phyloP scores from a whole-genome alignment of 2,113 vertebrate species.

The Eupsittula cactorum region DNA sequence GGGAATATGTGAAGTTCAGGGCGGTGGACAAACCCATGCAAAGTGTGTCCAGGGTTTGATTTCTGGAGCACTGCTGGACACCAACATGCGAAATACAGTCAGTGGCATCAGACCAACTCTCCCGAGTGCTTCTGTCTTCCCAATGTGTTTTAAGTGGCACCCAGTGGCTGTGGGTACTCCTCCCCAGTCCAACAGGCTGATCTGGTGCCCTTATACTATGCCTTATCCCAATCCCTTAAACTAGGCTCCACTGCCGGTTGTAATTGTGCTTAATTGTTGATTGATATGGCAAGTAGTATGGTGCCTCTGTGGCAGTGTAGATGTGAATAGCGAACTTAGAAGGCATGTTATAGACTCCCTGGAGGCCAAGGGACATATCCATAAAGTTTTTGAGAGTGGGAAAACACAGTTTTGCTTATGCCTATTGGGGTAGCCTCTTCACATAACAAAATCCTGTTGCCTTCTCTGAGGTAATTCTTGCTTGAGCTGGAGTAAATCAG shows the following conservation, averaged over 20 bases:
- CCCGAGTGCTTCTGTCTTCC: background rate
- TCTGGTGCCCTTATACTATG: background rate
- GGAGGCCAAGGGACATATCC: background rate
- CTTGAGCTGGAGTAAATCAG: background rate
- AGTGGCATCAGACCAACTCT: background rate
- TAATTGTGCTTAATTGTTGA: background rate
- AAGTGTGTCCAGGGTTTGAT: background rate
- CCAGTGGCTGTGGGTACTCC: fast-evolving
- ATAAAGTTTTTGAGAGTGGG: no score
- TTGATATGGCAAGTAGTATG: background rate
- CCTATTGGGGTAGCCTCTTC: background rate
- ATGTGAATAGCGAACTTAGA: background rate
- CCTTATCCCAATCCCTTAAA: background rate
- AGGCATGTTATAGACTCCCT: background rate
- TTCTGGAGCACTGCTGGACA: background rate
- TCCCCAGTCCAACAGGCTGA: background rate
- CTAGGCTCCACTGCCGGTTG: background rate
- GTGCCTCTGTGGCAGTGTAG: background rate
- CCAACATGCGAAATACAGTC: fast-evolving
- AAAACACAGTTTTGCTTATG: background rate
- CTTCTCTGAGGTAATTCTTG: background rate
- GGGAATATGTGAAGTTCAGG: background rate
- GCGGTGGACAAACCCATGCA: background rate
- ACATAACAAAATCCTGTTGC: background rate
- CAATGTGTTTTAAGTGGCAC: background rate